Conservation (phyloP, 1,140 invertebrate genomes). For the Macrostomum lignano region DNA sequence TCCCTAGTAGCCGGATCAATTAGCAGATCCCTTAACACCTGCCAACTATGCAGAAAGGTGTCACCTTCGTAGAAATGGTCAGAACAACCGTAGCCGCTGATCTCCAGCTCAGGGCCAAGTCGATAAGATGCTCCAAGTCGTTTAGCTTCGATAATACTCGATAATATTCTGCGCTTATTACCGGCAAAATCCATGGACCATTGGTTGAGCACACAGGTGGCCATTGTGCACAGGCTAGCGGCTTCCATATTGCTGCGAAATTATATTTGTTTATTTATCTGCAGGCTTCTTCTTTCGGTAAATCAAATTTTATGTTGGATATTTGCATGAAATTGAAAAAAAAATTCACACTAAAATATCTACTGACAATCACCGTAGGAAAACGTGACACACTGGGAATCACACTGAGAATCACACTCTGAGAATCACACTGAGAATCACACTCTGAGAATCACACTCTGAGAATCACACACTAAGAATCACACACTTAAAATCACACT, state of each 20-base stretch:
- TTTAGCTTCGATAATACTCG: conserved; percentile 45
- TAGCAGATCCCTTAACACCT: conserved; percentile 53
- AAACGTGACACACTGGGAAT: no score
- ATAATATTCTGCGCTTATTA: conserved; percentile 57
- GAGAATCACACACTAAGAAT: no score
- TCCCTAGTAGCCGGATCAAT: conserved; percentile 45
- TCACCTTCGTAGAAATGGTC: conserved; percentile 91
- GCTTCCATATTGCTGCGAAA: background rate
- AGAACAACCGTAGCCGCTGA: conserved; percentile 78
- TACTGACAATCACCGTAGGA: no score
- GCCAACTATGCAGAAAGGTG: conserved; percentile 76
- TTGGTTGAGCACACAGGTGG: conserved; percentile 42
- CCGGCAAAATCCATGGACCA: conserved; percentile 92
- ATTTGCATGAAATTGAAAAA: no score
- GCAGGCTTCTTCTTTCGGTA: no score
- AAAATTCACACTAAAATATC: no score
- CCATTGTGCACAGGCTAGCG: conserved; percentile 2
- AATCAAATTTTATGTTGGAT: no score
- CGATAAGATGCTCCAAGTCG: conserved; percentile 55
- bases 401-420: no score
- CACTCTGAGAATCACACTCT: no score
- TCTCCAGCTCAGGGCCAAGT: conserved; percentile 74
- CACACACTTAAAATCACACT: no score
- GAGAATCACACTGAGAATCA: no score
- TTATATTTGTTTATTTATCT: no score